Evolutionary conservation across 2,888 invertebrate species (phyloP).

Genomic region (Capitulum mitella): DNA sequence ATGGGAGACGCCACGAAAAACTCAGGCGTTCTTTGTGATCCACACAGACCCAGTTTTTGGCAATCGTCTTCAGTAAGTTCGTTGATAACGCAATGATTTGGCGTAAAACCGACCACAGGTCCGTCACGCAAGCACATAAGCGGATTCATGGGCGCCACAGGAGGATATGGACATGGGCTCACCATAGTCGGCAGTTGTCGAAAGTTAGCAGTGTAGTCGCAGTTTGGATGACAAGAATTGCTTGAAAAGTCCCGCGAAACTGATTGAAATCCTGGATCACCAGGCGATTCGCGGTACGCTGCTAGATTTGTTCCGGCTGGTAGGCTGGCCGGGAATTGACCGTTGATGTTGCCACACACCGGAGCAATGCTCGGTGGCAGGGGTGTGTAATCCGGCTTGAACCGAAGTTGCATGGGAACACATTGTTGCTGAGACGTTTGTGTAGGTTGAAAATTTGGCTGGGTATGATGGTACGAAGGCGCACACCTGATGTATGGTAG

Average conservation of each 20-base stretch:
- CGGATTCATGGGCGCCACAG: background rate
- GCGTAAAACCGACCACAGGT: background rate
- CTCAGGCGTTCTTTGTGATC: constrained; percentile 32
- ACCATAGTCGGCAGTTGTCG: background rate
- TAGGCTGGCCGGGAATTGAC: background rate
- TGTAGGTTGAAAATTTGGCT: no score
- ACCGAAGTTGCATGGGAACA: background rate
- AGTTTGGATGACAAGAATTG: background rate
- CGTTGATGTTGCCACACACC: background rate
- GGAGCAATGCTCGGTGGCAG: background rate
- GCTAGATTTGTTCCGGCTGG: background rate
- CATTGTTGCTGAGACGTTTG: background rate
- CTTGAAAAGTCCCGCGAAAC: background rate
- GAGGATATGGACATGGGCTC: background rate
- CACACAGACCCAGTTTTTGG: background rate
- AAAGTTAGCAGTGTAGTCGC: background rate
- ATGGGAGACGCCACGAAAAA: constrained; percentile 38
- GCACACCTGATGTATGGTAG: background rate
- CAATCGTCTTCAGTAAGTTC: constrained; percentile 4
- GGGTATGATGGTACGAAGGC: background rate
- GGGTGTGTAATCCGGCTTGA: background rate
- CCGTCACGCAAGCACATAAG: background rate
- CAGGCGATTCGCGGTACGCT: background rate
- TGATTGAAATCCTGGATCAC: background rate
- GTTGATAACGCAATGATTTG: background rate